phyloP scores from a whole-genome alignment of 35 echinoderm and acorn worm genomes.

The Ptychodera flava region DNA sequence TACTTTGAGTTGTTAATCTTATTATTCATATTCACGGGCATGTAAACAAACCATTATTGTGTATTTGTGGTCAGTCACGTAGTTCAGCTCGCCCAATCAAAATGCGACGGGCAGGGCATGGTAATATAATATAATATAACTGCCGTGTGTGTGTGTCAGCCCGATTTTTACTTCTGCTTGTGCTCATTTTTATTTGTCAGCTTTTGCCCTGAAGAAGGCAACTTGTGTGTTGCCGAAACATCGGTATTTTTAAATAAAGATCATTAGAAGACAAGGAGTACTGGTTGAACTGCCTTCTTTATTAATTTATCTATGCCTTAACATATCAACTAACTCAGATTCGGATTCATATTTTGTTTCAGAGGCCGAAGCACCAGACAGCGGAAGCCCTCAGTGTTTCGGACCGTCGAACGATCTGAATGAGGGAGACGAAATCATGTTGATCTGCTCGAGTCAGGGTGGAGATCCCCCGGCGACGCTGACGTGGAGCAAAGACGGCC shows the following conservation, averaged over 20 bases:
- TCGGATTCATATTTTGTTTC: background rate
- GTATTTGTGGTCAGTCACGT: too few species aligned
- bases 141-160: too few species aligned
- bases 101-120: too few species aligned
- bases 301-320: background rate
- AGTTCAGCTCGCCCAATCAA: too few species aligned
- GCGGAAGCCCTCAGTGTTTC: constrained; percentile 49
- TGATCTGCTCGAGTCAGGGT: constrained; percentile 54
- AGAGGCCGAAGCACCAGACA: constrained; percentile 50
- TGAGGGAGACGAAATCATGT: constrained; percentile 57
- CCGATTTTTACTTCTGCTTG: too few species aligned
- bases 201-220: background rate
- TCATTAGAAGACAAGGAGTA: background rate
- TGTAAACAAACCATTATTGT: too few species aligned
- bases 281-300: background rate
- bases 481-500: constrained; percentile 42
- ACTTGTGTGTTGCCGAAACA: background rate
- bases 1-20: too few species aligned
- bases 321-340: background rate
- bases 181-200: too few species aligned
- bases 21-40: too few species aligned
- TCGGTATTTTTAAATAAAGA: background rate
- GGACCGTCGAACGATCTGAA: constrained; percentile 39
- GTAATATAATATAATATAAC: too few species aligned
- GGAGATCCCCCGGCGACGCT: constrained; percentile 79